A percentile compares a stretch with the other conserved stretches of the same genome.
These are phyloP conservation scores for Virgularia gustaviana DNA, from an alignment of 92 coral and sea anemone genomes.

Conservation along the genomic window DNA sequence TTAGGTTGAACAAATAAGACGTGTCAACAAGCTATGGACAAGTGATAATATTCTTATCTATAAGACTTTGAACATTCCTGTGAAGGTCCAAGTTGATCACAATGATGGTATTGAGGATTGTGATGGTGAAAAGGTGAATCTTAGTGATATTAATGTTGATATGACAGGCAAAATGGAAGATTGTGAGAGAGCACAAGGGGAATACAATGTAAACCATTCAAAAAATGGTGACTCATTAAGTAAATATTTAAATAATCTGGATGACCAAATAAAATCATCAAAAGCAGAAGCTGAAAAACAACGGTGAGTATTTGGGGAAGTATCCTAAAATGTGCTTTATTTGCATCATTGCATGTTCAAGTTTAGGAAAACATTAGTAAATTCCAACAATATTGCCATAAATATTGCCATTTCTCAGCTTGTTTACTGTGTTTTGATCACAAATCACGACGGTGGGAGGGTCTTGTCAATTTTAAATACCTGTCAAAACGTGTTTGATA, in stretches of 20 bases:
- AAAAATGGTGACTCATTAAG: constrained; percentile 42
- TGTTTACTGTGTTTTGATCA: background rate
- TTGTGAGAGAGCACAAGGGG: background rate
- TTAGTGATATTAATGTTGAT: constrained; percentile 17
- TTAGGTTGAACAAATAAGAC: constrained; percentile 72
- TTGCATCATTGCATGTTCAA: background rate
- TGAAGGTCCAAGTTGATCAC: constrained; percentile 51
- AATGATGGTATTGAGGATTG: constrained; percentile 39
- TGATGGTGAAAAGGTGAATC: constrained; percentile 20
- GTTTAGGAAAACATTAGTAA: background rate
- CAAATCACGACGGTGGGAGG: too few relatives aligned
- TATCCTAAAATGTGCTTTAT: background rate
- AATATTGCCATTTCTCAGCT: too few relatives aligned
- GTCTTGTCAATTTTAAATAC: too few relatives aligned
- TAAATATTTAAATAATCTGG: constrained; percentile 62
- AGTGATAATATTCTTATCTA: constrained; percentile 77
- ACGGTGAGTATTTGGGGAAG: constrained; percentile 46
- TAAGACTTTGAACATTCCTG: constrained; percentile 77
- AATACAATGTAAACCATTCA: background rate
- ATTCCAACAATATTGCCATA: too few relatives aligned
- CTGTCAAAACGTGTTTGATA: too few relatives aligned
- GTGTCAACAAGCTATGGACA: constrained; percentile 87
- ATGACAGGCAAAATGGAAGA: constrained; percentile 7
- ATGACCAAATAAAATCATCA: constrained; percentile 65
- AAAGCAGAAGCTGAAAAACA: constrained; percentile 70